Percentiles rank a stretch among this genome's conserved stretches.
Evolutionary conservation across 2,888 invertebrate genomes (phyloP).

Genomic region (Agapostemon virescens): DNA sequence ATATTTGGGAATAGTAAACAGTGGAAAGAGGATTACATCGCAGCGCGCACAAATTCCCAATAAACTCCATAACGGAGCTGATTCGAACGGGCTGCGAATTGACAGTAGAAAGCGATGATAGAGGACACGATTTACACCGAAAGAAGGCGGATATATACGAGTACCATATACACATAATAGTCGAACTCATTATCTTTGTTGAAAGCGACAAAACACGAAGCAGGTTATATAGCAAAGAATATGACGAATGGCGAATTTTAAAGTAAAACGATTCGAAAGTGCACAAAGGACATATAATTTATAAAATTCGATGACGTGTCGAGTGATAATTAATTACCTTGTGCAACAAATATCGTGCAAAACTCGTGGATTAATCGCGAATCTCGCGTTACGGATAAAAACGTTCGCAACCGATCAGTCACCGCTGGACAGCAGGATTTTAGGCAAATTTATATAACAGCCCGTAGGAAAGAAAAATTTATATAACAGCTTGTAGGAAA

Average conservation of each 20-base stretch:
- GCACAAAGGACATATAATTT: background rate
- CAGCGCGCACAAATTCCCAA: background rate
- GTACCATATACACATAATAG: background rate
- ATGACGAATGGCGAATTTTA: background rate
- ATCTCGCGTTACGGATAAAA: slow-evolving; percentile 1
- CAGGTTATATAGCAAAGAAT: too few species aligned
- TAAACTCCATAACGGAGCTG: too few species aligned
- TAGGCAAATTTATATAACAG: background rate
- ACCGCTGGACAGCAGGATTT: background rate
- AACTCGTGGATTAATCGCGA: background rate
- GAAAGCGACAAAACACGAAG: slow-evolving; percentile 10
- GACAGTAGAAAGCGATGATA: background rate
- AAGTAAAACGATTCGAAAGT: slow-evolving; percentile 5
- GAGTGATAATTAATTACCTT: slow-evolving; percentile 5
- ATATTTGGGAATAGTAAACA: background rate
- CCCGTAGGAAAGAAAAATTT: background rate
- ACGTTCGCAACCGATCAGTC: background rate
- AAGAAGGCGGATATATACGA: background rate
- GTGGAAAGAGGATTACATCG: background rate
- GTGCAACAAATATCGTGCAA: background rate
- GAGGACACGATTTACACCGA: background rate
- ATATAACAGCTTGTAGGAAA: background rate
- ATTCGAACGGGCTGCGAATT: background rate
- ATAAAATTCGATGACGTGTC: slow-evolving; percentile 20
- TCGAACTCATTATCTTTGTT: slow-evolving; percentile 17